A percentile compares a stretch with the other conserved stretches of the same genome.
These are phyloP conservation scores for Pyrochroa serraticornis DNA, from an alignment of 2,888 invertebrate species.

Conservation along the genomic window DNA sequence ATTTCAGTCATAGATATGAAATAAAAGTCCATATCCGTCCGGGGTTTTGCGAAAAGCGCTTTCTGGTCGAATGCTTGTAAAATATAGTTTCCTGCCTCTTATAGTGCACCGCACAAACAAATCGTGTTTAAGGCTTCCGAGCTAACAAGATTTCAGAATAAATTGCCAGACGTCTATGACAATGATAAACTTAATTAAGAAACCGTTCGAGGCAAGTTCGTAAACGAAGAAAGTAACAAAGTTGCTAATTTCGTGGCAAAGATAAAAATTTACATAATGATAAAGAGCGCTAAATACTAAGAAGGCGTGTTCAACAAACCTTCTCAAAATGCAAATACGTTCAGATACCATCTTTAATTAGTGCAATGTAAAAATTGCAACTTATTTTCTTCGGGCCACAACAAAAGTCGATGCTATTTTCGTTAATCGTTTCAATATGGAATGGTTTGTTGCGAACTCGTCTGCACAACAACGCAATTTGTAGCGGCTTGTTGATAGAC, in stretches of 20 bases:
- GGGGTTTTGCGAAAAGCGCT: slow-evolving; percentile 10
- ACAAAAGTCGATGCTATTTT: no score
- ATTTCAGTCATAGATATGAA: slow-evolving; percentile 7
- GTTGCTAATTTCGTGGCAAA: slow-evolving; percentile 37
- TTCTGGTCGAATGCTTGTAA: slow-evolving; percentile 19
- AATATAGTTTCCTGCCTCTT: slow-evolving; percentile 27
- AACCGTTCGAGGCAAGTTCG: slow-evolving; percentile 24
- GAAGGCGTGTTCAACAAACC: slow-evolving; percentile 35
- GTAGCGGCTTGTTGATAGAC: slow-evolving; percentile 19
- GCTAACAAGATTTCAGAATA: slow-evolving; percentile 35
- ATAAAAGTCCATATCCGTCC: slow-evolving; percentile 8
- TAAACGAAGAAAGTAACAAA: slow-evolving; percentile 26
- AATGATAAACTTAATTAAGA: slow-evolving; percentile 39
- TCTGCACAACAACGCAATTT: no score
- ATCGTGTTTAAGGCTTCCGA: slow-evolving; percentile 27
- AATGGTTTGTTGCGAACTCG: slow-evolving; percentile 1
- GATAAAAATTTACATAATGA: slow-evolving; percentile 41
- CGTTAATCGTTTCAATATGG: neutral
- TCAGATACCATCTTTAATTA: slow-evolving; percentile 38
- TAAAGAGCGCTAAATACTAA: slow-evolving; percentile 37
- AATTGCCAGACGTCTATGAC: slow-evolving; percentile 35
- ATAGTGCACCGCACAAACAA: slow-evolving; percentile 18
- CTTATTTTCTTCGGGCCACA: neutral
- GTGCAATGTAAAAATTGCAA: slow-evolving; percentile 16
- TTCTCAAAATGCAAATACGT: slow-evolving; percentile 37